Evolutionary conservation across 2,888 invertebrate species (phyloP).

Genomic region (Baronia brevicornis): DNA sequence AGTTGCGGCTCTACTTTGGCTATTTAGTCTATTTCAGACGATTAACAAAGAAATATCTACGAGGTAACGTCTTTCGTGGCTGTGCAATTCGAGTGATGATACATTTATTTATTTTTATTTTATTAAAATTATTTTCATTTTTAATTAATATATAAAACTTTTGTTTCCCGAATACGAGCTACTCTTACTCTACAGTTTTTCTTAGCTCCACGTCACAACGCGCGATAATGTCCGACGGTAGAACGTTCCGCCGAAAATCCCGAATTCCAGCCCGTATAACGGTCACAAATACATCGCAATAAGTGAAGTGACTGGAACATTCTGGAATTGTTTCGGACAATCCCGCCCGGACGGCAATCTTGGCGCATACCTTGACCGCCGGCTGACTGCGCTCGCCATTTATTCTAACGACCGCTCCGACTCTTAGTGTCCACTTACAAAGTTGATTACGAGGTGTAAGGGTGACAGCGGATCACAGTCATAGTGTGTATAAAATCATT

Average conservation of each 20-base stretch:
- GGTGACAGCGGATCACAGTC: conserved; percentile 15
- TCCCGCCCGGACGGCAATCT: conserved; percentile 57
- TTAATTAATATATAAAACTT: no score
- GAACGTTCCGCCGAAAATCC: conserved; percentile 41
- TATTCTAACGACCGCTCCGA: conserved; percentile 19
- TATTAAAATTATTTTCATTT: no score
- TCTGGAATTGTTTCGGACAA: conserved; percentile 51
- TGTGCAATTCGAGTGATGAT: no score
- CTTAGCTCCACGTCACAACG: conserved; percentile 11
- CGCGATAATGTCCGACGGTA: conserved; percentile 50
- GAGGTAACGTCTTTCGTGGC: no score
- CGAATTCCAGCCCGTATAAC: conserved; percentile 45
- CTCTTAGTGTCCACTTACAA: conserved; percentile 8
- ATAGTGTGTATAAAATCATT: no score
- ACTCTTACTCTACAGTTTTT: conserved; percentile 6
- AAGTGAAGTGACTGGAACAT: conserved; percentile 69
- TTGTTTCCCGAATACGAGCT: no score
- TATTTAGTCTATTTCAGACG: no score
- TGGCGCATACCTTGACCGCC: conserved; percentile 51
- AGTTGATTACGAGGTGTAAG: conserved; percentile 25
- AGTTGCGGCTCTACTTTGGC: no score
- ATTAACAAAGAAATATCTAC: conserved; percentile 9
- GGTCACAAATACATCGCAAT: conserved; percentile 62
- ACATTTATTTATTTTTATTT: conserved; percentile 1
- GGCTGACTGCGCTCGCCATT: conserved; percentile 20